Conservation (phyloP, 2,888 invertebrate genomes). For the Drosophila acutilabella region DNA sequence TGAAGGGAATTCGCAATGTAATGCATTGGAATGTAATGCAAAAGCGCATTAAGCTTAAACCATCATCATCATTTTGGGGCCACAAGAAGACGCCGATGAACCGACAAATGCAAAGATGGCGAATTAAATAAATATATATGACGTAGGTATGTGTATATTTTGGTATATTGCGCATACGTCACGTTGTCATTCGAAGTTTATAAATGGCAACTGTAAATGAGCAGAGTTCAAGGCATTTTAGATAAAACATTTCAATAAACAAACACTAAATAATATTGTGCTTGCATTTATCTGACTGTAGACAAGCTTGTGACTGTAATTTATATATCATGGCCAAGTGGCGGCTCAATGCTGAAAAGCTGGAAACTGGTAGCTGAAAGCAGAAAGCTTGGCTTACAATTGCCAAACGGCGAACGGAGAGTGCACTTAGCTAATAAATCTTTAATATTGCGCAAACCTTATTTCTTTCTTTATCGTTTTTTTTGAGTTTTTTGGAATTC, state of each 20-base stretch:
- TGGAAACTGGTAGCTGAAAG: too few relatives aligned
- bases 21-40: constrained; percentile 21
- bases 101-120: constrained; percentile 28
- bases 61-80: constrained; percentile 13
- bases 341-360: constrained; percentile 52
- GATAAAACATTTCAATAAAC: not conserved
- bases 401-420: constrained; percentile 30
- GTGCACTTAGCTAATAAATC: constrained; percentile 82
- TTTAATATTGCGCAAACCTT: constrained; percentile 68
- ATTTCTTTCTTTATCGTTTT: not conserved
- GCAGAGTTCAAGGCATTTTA: not conserved
- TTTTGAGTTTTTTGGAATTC: constrained; percentile 22
- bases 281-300: constrained; percentile 3
- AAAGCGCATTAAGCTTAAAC: constrained; percentile 58
- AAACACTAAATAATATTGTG: not conserved
- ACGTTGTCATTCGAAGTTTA: constrained; percentile 13
- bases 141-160: constrained; percentile 14
- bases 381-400: constrained; percentile 18
- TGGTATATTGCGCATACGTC: constrained; percentile 60
- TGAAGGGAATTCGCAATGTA: constrained; percentile 60
- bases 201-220: not conserved
- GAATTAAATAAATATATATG: constrained; percentile 45
- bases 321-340: constrained; percentile 49
- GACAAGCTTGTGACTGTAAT: constrained; percentile 19
- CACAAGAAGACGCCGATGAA: constrained; percentile 39